phyloP scores from a whole-genome alignment of 2,113 vertebrate genomes.

The Marcusenius ussheri region DNA sequence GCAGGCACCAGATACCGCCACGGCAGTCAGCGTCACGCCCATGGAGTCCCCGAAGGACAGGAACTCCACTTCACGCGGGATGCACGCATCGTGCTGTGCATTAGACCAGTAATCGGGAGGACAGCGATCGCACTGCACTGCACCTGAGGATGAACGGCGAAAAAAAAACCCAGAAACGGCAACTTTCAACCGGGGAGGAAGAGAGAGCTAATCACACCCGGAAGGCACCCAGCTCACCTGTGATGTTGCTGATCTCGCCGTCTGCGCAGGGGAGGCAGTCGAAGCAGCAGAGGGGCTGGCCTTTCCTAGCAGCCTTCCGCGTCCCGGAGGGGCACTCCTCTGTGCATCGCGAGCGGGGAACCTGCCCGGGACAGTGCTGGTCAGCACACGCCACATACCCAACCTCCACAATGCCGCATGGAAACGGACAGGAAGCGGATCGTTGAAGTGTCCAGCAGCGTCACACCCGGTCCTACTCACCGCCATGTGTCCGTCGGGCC shows the following conservation, averaged over 20 bases:
- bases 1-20: constrained; percentile 44
- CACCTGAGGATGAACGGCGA: constrained; percentile 36
- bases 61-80: constrained; percentile 40
- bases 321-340: constrained; percentile 55
- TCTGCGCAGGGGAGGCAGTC: constrained; percentile 64
- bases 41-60: constrained; percentile 42
- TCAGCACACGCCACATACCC: not conserved
- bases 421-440: not conserved
- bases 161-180: not conserved
- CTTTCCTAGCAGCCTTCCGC: constrained; percentile 53
- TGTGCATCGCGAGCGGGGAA: constrained; percentile 59
- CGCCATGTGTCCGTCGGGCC: constrained; percentile 27
- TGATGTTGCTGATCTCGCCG: constrained; percentile 59
- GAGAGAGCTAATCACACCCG: not conserved
- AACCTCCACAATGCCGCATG: no score
- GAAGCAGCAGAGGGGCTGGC: constrained; percentile 64
- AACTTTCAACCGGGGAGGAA: not conserved
- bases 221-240: constrained; percentile 39
- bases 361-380: constrained; percentile 30
- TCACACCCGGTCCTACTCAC: constrained; percentile 12
- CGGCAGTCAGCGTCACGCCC: constrained; percentile 40
- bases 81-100: constrained; percentile 36
- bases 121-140: constrained; percentile 47
- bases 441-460: not conserved
- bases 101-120: constrained; percentile 47